Base-by-base conservation (phyloP, 2,888 invertebrate genomes). In the Anticlea derivata region DNA sequence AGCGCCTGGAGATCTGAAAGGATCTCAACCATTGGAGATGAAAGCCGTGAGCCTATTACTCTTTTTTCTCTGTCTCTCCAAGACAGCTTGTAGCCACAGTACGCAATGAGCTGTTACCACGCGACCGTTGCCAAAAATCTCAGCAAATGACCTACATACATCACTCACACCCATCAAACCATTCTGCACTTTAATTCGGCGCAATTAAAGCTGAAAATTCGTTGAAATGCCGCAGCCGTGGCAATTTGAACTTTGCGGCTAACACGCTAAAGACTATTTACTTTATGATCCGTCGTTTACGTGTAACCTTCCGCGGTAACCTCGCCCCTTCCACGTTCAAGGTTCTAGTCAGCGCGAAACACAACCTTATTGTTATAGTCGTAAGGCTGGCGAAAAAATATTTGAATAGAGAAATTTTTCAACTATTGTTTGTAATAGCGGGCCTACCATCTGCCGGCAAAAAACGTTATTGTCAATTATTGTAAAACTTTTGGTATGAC, bases 271-370 rank as follows among this genome's bases (percentile, higher is more conserved):
- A 52, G 51, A 56, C 35, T 53, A 37, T 34, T 55, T 50, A 45
- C 27, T 33, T 47, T 55, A 40, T 47, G 17, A 55, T 24, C 52
- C 49, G 39, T 43, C 40, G 40, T 54, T 48, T 50, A 51, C 39
- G 41, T 41, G 27, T 77, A 80, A 82, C 85, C 85, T 86, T 84
- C 85, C 72, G 66, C 65, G 67, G 56, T 72, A 84, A 69, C 87
- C 87, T 87, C 79, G 86, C 67, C 64, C 63, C 70, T 79, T 78
- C 77, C 86, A 83, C 79, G 83, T 80, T 86, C 87, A 88, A 86
- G 87, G 87, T 83, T 81, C 67, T 72, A 69, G 59, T 74, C 73
- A 67, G 44, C 47, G 37, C 58, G 26, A 71, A 55, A 52, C 41
- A 60, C 41, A 44, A 58, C 65, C 56, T 43, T 68, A 55, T 52